phyloP scores from a whole-genome alignment of 2,113 vertebrate species.

The Ovis canadensis region DNA sequence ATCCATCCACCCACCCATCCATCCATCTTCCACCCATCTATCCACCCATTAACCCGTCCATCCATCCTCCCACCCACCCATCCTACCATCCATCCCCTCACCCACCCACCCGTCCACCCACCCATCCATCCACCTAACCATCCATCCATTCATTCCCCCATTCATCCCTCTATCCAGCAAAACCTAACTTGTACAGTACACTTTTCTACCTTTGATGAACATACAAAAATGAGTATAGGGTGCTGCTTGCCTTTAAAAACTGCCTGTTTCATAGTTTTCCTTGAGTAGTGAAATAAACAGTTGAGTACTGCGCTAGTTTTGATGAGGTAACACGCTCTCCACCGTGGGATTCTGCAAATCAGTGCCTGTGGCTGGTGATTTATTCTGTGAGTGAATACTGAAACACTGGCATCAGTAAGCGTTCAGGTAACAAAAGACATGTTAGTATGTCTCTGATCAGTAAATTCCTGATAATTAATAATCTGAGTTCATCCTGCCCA shows the following conservation, averaged over 20 bases:
- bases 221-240: no score
- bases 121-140: no score
- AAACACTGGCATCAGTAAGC: not conserved
- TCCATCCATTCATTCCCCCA: no score
- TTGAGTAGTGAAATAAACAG: no score
- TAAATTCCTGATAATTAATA: not conserved
- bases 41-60: no score
- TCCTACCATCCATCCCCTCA: no score
- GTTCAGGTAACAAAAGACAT: not conserved
- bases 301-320: fast-evolving
- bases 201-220: not conserved
- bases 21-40: fast-evolving
- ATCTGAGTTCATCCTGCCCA: not conserved
- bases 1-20: fast-evolving
- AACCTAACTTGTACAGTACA: not conserved
- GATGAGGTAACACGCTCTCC: not conserved
- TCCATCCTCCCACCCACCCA: no score
- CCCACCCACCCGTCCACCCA: no score
- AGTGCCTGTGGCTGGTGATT: not conserved
- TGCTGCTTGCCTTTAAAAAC: not conserved
- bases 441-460: not conserved
- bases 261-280: not conserved
- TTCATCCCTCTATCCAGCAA: not conserved
- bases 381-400: not conserved
- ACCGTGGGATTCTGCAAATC: not conserved